Percentiles rank a stretch among this genome's conserved stretches.
Conservation (phyloP, 2,113 vertebrate species). For the Notarius quadriscutis region DNA sequence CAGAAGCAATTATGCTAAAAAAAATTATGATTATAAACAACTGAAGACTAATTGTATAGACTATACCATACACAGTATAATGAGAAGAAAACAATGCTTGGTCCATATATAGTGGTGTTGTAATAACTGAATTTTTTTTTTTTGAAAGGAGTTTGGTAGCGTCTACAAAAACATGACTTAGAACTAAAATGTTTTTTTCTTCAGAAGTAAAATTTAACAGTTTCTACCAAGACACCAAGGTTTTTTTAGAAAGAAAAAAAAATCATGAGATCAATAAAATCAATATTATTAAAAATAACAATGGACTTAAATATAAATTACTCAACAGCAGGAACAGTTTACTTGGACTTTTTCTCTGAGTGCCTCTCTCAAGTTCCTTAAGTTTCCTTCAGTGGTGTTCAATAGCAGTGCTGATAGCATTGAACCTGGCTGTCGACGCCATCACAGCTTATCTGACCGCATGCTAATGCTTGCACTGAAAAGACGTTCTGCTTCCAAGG, state of each 20-base stretch:
- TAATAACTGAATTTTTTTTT: background rate
- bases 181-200: no score
- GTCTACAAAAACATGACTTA: no score
- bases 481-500: background rate
- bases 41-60: background rate
- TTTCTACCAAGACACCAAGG: background rate
- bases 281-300: background rate
- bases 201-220: no score
- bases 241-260: background rate
- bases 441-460: conserved; percentile 11
- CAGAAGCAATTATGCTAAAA: background rate
- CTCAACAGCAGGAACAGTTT: background rate
- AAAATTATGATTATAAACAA: background rate
- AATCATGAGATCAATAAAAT: background rate
- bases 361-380: conserved; percentile 11
- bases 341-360: background rate
- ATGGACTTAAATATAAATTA: background rate
- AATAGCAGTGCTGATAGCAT: conserved; percentile 25
- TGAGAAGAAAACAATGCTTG: background rate
- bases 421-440: conserved; percentile 13
- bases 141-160: background rate
- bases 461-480: conserved; percentile 4
- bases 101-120: background rate
- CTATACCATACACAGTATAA: background rate
- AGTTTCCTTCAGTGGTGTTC: conserved; percentile 7